These are phyloP conservation scores for Macaca nemestrina DNA, from an alignment of 2,113 vertebrate genomes.

Conservation along the genomic window DNA sequence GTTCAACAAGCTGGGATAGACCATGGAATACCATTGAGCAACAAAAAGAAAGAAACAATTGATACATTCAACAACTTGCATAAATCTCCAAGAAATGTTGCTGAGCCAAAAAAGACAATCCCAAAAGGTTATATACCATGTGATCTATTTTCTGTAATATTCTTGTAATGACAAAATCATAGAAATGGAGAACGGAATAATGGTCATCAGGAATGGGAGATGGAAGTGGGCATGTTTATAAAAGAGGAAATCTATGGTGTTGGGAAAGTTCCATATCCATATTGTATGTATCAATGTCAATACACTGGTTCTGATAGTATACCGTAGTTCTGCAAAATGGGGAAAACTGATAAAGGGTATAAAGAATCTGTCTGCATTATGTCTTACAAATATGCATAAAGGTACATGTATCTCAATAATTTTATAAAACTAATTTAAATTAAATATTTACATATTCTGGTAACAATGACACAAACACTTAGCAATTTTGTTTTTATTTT, in stretches of 20 bases:
- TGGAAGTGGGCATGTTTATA: neutral
- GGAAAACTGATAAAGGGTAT: neutral
- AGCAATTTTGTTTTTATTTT: neutral
- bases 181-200: neutral
- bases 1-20: neutral
- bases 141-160: neutral
- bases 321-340: neutral
- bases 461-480: neutral
- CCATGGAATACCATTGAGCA: neutral
- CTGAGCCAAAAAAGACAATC: neutral
- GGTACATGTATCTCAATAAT: neutral
- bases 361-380: neutral
- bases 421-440: neutral
- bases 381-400: neutral
- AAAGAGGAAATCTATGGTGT: neutral
- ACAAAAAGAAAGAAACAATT: neutral
- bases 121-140: neutral
- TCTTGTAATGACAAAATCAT: neutral
- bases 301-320: neutral
- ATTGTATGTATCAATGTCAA: rapidly evolving
- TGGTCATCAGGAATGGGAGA: neutral
- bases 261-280: too few relatives aligned
- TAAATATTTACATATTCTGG: neutral
- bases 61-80: neutral
- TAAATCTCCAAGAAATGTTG: neutral